Percentiles rank a stretch among this genome's conserved stretches.
These are phyloP conservation scores for Hydropotes inermis DNA, from an alignment of 2,113 vertebrate genomes.

Conservation along the genomic window DNA sequence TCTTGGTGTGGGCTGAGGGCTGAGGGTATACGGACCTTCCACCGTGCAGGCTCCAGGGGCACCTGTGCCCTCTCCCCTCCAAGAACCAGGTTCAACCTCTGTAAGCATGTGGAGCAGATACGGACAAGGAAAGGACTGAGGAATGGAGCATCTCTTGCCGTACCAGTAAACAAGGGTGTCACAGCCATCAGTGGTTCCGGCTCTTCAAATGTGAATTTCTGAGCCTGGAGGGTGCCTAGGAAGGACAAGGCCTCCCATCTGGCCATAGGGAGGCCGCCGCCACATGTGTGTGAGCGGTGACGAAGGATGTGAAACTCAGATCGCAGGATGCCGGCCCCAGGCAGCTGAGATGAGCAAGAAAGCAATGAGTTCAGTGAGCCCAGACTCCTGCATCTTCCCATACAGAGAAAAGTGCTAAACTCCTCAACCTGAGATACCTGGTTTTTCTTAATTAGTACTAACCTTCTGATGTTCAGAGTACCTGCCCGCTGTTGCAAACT, in stretches of 20 bases:
- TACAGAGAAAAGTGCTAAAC: not conserved
- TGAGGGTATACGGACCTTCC: not conserved
- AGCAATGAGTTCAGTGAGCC: not conserved
- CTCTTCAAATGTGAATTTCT: not conserved
- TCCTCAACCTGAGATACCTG: not conserved
- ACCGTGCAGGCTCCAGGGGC: rapidly evolving
- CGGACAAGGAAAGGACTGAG: not conserved
- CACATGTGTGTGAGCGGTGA: not conserved
- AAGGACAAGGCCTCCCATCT: no score
- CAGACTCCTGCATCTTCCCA: not conserved
- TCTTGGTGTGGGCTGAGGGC: not conserved
- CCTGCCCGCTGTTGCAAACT: not conserved
- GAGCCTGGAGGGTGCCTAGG: not conserved
- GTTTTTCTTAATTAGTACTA: rapidly evolving
- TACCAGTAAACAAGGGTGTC: not conserved
- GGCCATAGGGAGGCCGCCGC: no score
- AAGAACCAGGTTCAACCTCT: not conserved
- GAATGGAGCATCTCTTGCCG: not conserved
- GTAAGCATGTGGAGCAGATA: rapidly evolving
- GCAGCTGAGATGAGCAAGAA: not conserved
- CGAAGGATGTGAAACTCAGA: not conserved
- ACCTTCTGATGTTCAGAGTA: not conserved
- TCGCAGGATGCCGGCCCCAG: not conserved
- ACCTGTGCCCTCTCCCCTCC: not conserved
- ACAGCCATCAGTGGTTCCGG: not conserved